Base-by-base conservation (phyloP, 2,888 invertebrate genomes). In the Anthophora plumipes region DNA sequence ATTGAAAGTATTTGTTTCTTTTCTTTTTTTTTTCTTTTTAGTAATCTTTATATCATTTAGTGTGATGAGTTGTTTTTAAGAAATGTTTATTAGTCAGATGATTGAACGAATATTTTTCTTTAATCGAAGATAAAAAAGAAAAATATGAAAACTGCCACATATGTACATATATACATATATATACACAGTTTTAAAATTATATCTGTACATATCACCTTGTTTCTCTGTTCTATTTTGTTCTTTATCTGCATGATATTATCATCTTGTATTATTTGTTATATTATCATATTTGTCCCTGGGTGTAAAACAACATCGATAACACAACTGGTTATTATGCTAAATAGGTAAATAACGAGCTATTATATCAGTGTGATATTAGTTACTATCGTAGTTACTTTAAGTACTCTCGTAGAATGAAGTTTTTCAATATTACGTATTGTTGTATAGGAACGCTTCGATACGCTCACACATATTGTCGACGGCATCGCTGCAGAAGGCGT, bases 401-500 rank as follows among this genome's bases (percentile, higher is more conserved):
- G 20, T 60, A 48, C 50, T 48, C 9, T 1, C 20, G 22, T 1
- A 9, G 68, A 52, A 50, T 20, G 39, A 25, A 31, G 50, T 17
- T 55, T 22, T 43, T 1, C 25, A 46, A 64, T 50, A 22, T n/a
- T 12, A 31, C 3, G 39, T 50, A 12, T 61, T 55, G 31, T 37
- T 77, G n/a, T 50, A 17, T 77, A 91, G 91, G 66, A 91, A 89
- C 71, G 89, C 88, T 66, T 91, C 91, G 43, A 80, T 91, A 54
- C 90, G 92, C 41, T 91, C 92, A 59, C 92, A 92, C 68, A 91
- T 92, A 55, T 83, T 92, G 63, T 92, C 92, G 11, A 82, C 92
- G 48, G 88, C 92, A 6, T 92, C 92, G 12, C 81, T 92, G 31
- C 92, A 92, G 82, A 92, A 92, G 60, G 91, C 91, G 39, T 80